Conservation (phyloP, 2,888 invertebrate genomes). For the Lasioglossum morio region DNA sequence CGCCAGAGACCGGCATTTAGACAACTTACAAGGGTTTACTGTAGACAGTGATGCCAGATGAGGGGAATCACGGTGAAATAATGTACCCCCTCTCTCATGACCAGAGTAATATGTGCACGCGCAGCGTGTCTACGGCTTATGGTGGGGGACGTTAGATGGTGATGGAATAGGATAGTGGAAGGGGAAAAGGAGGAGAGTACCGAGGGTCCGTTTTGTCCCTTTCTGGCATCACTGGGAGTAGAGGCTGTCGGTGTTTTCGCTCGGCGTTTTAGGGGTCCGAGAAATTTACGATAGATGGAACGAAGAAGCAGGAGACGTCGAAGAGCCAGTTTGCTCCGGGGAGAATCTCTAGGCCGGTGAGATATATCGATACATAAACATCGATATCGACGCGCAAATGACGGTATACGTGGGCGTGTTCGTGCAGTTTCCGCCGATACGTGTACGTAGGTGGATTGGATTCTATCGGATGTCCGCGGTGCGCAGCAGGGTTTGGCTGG, state of each 20-base stretch:
- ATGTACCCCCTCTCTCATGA: too few relatives aligned
- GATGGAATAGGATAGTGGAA: too few relatives aligned
- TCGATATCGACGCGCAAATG: constrained; percentile 64
- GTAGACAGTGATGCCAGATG: too few relatives aligned
- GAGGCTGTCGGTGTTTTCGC: neutral
- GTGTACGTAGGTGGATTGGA: constrained; percentile 46
- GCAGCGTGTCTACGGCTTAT: too few relatives aligned
- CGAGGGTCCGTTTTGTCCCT: too few relatives aligned
- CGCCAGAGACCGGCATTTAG: too few relatives aligned
- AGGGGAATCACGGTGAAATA: too few relatives aligned
- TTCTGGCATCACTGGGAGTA: too few relatives aligned
- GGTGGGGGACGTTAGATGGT: too few relatives aligned
- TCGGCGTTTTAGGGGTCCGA: constrained; percentile 1
- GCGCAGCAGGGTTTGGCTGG: neutral
- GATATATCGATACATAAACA: constrained; percentile 64
- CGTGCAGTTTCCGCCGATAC: constrained; percentile 43
- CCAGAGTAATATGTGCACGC: too few relatives aligned
- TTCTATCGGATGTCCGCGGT: constrained; percentile 41
- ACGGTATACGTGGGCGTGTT: constrained; percentile 58
- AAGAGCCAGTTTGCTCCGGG: constrained; percentile 12
- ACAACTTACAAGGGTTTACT: too few relatives aligned
- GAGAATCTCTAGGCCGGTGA: constrained; percentile 25
- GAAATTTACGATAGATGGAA: neutral
- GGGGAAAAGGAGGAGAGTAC: too few relatives aligned
- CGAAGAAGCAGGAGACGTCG: neutral